These are phyloP conservation scores for Tor tambroides DNA, from an alignment of 2,113 vertebrate genomes.

Conservation along the genomic window DNA sequence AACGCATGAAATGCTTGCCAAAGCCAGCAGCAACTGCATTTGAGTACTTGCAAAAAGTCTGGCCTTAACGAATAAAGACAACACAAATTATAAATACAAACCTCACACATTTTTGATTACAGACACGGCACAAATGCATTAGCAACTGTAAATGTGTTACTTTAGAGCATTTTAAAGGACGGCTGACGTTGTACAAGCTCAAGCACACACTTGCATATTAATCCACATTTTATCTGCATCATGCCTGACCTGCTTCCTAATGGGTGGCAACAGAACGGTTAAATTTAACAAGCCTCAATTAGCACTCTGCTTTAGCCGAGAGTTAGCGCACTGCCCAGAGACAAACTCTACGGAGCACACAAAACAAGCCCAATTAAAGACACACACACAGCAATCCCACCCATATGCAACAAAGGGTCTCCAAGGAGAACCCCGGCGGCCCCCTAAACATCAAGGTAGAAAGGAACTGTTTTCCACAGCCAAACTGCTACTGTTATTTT, in stretches of 20 bases:
- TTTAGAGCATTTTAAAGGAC: slow-evolving; percentile 17
- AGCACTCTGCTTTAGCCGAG: slow-evolving; percentile 50
- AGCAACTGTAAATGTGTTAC: slow-evolving; percentile 1
- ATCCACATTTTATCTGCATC: slow-evolving; percentile 22
- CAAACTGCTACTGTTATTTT: slow-evolving; percentile 15
- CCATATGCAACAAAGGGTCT: slow-evolving; percentile 47
- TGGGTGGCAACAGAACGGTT: slow-evolving; percentile 32
- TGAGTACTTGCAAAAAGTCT: neutral
- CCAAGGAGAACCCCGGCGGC: slow-evolving; percentile 47
- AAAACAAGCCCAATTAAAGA: slow-evolving; percentile 53
- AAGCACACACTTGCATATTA: slow-evolving; percentile 25
- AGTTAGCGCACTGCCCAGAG: slow-evolving; percentile 27
- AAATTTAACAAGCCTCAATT: slow-evolving; percentile 55
- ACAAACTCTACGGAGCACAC: slow-evolving; percentile 14
- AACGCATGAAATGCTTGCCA: neutral
- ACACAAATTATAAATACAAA: neutral
- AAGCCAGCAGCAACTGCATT: neutral
- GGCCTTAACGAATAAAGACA: neutral
- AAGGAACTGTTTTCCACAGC: slow-evolving; percentile 11
- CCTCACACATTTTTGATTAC: neutral
- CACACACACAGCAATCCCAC: slow-evolving; percentile 34
- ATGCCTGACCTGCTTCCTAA: slow-evolving; percentile 45
- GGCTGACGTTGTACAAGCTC: neutral
- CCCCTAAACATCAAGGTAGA: slow-evolving; percentile 43
- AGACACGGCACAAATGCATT: neutral